These are phyloP conservation scores for Crotalus horridus DNA, from an alignment of 2,113 vertebrate genomes.

Conservation along the genomic window DNA sequence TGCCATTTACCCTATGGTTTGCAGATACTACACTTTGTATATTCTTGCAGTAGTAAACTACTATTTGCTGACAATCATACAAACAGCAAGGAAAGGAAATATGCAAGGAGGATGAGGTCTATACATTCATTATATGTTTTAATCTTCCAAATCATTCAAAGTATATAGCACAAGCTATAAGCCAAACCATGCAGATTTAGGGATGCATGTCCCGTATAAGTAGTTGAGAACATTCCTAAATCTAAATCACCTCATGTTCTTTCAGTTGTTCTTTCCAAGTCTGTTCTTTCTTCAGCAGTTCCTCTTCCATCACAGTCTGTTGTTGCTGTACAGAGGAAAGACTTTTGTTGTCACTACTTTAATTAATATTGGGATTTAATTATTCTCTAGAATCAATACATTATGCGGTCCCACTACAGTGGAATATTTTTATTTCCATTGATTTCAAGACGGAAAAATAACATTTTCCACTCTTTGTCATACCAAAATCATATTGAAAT, in stretches of 20 bases:
- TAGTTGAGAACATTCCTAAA: neutral
- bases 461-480: neutral
- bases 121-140: neutral
- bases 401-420: neutral
- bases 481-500: neutral
- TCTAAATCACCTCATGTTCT: constrained; percentile 73
- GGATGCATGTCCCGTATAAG: neutral
- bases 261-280: constrained; percentile 70
- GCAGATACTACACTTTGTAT: neutral
- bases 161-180: neutral
- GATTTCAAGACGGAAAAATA: neutral
- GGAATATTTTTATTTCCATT: neutral
- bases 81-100: neutral
- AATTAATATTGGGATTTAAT: neutral
- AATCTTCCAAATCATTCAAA: neutral
- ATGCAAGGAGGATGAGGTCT: neutral
- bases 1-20: neutral
- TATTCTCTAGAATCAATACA: neutral
- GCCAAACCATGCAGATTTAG: neutral
- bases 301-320: constrained; percentile 64
- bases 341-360: constrained; percentile 24
- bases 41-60: neutral
- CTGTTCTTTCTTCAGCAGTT: constrained; percentile 65
- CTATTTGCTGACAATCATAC: neutral
- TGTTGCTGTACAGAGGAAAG: constrained; percentile 64